These are phyloP conservation scores for Zoanthus gigantus DNA, from an alignment of 92 coral and sea anemone genomes.

Conservation along the genomic window DNA sequence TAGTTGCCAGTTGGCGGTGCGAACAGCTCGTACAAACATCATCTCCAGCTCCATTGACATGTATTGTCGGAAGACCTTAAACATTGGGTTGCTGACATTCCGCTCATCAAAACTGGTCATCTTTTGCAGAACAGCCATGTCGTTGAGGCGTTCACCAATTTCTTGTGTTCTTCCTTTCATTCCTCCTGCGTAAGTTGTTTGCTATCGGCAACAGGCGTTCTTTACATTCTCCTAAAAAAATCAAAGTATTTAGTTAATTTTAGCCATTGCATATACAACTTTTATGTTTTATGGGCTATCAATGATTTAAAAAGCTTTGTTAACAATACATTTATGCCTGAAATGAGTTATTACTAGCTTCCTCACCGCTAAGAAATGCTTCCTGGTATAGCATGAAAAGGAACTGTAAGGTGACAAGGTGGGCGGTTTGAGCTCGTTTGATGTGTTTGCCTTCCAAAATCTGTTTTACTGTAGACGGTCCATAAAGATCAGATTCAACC, in stretches of 20 bases:
- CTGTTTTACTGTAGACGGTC: slow-evolving; percentile 47
- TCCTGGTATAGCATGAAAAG: slow-evolving; percentile 6
- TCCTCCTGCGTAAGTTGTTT: slow-evolving; percentile 2
- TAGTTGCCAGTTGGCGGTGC: slow-evolving; percentile 42
- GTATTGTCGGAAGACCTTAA: slow-evolving; percentile 12
- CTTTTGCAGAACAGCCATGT: not conserved
- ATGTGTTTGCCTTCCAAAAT: slow-evolving; percentile 43
- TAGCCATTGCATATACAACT: no score
- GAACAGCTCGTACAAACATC: slow-evolving; percentile 32
- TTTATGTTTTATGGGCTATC: no score
- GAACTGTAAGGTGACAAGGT: slow-evolving; percentile 42
- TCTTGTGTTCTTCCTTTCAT: not conserved
- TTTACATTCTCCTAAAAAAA: not conserved
- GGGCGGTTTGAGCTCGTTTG: slow-evolving; percentile 48
- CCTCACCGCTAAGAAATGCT: slow-evolving; percentile 33
- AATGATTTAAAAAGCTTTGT: no score
- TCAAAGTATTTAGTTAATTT: not conserved
- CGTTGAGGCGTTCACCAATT: slow-evolving; percentile 3
- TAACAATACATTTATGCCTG: no score
- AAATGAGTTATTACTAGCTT: no score
- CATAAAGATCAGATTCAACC: slow-evolving; percentile 47
- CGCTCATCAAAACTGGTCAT: not conserved
- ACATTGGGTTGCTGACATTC: not conserved
- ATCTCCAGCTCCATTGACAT: slow-evolving; percentile 41
- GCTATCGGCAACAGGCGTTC: not conserved